Conservation (phyloP, 2,797 vertebrate species). For the Crypturellus tataupa region DNA sequence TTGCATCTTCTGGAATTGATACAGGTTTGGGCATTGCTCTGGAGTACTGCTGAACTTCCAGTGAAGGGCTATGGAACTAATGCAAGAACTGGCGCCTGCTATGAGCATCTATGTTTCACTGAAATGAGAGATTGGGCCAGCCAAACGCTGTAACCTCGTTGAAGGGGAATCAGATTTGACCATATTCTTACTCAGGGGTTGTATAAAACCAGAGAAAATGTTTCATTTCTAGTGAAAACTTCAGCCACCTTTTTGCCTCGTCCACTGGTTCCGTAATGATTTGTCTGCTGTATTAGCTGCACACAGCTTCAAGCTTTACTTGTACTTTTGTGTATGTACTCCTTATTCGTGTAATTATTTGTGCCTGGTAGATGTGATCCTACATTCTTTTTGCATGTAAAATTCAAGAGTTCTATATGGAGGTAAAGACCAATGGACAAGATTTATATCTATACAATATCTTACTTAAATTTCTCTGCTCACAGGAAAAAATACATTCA, state of each 20-base stretch:
- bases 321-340: background rate
- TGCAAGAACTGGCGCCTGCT: background rate
- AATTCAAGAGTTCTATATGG: background rate
- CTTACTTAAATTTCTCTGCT: background rate
- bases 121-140: background rate
- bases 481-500: background rate
- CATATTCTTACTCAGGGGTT: background rate
- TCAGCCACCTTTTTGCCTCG: background rate
- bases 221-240: background rate
- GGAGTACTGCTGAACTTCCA: background rate
- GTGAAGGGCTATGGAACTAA: background rate
- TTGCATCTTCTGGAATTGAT: background rate
- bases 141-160: background rate
- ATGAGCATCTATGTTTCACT: background rate
- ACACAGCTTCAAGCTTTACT: background rate
- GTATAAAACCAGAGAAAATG: background rate
- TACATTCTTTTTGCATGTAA: background rate
- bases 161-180: background rate
- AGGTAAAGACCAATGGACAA: background rate
- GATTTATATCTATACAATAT: background rate
- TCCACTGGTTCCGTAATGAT: background rate
- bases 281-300: background rate
- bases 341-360: rapidly evolving
- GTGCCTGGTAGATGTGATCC: background rate
- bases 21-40: background rate